Conservation (phyloP, 2,888 invertebrate species). For the Andrena bicolor region DNA sequence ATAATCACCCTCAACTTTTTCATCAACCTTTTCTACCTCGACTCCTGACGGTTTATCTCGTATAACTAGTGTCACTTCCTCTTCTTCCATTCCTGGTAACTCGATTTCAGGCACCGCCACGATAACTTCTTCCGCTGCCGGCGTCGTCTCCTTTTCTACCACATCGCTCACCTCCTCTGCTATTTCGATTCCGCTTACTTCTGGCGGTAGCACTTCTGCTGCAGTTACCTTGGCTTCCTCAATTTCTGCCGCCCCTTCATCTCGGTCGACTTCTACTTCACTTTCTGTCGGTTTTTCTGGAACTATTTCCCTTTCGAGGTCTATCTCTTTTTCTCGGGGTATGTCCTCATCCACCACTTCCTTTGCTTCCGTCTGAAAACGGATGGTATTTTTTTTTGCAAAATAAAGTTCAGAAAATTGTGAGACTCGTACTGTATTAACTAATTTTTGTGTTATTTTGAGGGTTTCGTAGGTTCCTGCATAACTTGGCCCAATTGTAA, state of each 20-base stretch:
- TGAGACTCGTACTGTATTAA: too few species aligned
- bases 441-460: too few species aligned
- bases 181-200: background rate
- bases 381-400: background rate
- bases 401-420: too few species aligned
- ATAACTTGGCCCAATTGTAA: too few species aligned
- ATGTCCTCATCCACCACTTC: background rate
- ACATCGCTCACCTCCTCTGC: background rate
- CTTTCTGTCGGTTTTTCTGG: background rate
- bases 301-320: background rate
- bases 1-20: background rate
- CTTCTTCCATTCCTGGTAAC: background rate
- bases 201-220: background rate
- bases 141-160: background rate
- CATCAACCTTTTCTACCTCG: too few species aligned
- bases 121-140: slow-evolving; percentile 5
- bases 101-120: slow-evolving; percentile 1
- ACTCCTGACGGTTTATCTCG: too few species aligned
- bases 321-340: background rate
- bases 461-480: too few species aligned
- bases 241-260: background rate
- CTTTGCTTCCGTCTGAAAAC: slow-evolving; percentile 16
- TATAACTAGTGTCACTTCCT: background rate
- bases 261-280: background rate
- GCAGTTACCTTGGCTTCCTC: background rate